Percentiles rank a stretch among this genome's conserved stretches.
These are phyloP conservation scores for Lichenostomus cassidix DNA, from an alignment of 2,113 vertebrate genomes.

Conservation along the genomic window DNA sequence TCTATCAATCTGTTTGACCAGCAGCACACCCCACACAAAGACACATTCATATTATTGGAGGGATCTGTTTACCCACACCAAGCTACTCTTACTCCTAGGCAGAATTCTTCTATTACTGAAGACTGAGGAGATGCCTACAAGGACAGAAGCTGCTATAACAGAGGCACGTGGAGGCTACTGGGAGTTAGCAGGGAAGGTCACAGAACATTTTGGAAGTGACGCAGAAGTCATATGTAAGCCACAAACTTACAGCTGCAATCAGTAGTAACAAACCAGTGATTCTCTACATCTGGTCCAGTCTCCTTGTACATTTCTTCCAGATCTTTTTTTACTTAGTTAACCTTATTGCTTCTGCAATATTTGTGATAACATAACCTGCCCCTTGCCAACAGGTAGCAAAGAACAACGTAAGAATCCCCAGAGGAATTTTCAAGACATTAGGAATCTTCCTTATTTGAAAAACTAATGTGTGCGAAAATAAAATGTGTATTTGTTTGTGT, in stretches of 20 bases:
- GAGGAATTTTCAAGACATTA: neutral
- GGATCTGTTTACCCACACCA: neutral
- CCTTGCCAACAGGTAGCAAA: rapidly evolving
- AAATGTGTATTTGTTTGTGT: neutral
- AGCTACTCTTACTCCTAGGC: neutral
- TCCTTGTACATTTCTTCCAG: neutral
- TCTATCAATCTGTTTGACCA: neutral
- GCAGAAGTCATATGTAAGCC: neutral
- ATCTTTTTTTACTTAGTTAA: neutral
- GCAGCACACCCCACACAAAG: neutral
- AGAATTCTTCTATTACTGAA: neutral
- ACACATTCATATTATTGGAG: rapidly evolving
- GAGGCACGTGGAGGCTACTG: neutral
- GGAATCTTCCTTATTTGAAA: neutral
- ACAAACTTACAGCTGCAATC: neutral
- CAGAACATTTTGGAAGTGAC: neutral
- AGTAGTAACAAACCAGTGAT: neutral
- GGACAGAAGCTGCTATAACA: neutral
- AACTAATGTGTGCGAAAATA: neutral
- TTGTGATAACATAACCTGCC: neutral
- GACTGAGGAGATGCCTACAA: neutral
- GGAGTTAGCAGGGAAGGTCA: neutral
- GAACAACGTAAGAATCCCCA: neutral
- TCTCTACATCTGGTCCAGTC: neutral
- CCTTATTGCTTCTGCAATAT: neutral